phyloP scores from a whole-genome alignment of 2,113 vertebrate genomes.

The Raja brachyura region DNA sequence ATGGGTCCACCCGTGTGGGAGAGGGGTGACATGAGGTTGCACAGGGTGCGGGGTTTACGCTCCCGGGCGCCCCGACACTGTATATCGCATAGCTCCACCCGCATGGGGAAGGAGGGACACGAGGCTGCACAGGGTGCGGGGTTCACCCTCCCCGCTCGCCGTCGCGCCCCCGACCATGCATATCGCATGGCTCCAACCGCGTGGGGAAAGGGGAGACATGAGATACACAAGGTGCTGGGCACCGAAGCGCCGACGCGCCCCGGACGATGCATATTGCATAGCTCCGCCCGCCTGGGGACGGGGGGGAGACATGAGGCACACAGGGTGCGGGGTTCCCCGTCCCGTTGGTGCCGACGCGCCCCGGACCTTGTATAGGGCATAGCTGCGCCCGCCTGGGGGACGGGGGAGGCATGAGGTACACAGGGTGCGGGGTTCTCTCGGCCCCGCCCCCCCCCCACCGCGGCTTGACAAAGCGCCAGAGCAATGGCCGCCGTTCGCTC shows the following conservation, averaged over 20 bases:
- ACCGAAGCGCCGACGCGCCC: background rate
- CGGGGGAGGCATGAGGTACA: background rate
- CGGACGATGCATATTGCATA: too few relatives aligned
- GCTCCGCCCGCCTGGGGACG: too few relatives aligned
- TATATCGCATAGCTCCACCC: too few relatives aligned
- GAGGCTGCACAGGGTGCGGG: too few relatives aligned
- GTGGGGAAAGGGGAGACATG: background rate
- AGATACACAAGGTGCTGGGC: background rate
- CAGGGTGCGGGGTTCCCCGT: too few relatives aligned
- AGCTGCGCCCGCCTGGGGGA: background rate
- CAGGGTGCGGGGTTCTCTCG: background rate
- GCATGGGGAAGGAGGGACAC: too few relatives aligned
- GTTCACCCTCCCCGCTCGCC: too few relatives aligned
- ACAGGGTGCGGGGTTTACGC: too few relatives aligned
- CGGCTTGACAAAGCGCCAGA: conserved; percentile 20
- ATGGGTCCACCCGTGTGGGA: background rate
- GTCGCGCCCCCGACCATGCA: background rate
- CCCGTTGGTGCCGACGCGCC: background rate
- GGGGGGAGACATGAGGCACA: too few relatives aligned
- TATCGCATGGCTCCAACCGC: background rate
- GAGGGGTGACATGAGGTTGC: too few relatives aligned
- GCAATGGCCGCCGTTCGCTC: conserved; percentile 8
- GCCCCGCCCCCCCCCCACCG: background rate
- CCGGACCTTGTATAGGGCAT: background rate
- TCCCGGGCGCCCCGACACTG: too few relatives aligned